These are phyloP conservation scores for Tychaedon coryphoeus DNA, from an alignment of 2,113 vertebrate genomes.

Conservation along the genomic window DNA sequence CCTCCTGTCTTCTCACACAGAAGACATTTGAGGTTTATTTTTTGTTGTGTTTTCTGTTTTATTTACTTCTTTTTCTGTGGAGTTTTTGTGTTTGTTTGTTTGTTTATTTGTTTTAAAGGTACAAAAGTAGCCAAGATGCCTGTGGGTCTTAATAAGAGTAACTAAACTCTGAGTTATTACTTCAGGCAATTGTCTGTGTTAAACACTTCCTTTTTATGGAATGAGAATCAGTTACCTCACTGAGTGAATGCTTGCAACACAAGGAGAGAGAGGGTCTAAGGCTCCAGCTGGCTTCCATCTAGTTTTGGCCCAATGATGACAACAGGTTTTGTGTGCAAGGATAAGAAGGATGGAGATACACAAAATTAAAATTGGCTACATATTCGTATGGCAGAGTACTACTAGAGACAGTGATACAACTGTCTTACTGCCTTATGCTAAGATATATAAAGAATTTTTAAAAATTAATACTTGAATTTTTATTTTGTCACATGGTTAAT, in stretches of 20 bases:
- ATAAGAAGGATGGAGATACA: background rate
- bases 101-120: background rate
- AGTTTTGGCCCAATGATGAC: background rate
- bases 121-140: background rate
- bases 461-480: background rate
- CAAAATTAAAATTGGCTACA: background rate
- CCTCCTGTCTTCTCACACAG: background rate
- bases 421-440: background rate
- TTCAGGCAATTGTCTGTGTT: background rate
- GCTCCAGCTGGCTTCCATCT: background rate
- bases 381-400: background rate
- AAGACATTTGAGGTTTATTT: background rate
- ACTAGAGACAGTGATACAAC: background rate
- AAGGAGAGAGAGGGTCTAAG: background rate
- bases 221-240: background rate
- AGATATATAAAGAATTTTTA: background rate
- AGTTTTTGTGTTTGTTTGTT: background rate
- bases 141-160: background rate
- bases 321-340: background rate
- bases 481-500: background rate
- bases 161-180: background rate
- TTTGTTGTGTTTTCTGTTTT: no score
- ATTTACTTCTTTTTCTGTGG: accelerated
- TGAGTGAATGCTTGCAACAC: background rate
- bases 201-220: background rate